Evolutionary conservation across 2,797 vertebrate species (phyloP).

Genomic region (Liasis olivaceus): DNA sequence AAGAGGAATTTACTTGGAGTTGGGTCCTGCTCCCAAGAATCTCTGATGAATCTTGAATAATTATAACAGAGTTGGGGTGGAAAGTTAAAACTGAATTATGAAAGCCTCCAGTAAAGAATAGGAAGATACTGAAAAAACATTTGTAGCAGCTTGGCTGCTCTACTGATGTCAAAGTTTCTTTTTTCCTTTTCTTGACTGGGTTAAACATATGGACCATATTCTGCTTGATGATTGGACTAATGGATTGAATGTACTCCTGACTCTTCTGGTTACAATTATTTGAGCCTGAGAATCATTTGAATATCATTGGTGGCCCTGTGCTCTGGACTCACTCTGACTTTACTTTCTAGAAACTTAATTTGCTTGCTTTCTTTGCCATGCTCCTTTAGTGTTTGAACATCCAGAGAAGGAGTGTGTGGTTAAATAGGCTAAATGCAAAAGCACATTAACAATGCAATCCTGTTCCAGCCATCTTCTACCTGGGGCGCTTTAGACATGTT

Average conservation of each 20-base stretch:
- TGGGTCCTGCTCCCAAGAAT: not conserved
- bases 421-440: not conserved
- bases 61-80: not conserved
- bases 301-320: not conserved
- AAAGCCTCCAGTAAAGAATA: too few relatives aligned
- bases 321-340: not conserved
- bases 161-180: not conserved
- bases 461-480: not conserved
- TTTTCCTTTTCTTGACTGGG: not conserved
- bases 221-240: not conserved
- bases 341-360: not conserved
- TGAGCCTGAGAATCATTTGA: not conserved
- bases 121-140: not conserved
- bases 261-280: not conserved
- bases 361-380: not conserved
- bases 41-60: not conserved
- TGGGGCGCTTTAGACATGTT: not conserved
- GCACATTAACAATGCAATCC: not conserved
- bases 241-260: not conserved
- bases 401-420: not conserved
- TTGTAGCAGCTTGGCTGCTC: not conserved
- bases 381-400: not conserved
- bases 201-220: not conserved
- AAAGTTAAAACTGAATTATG: not conserved
- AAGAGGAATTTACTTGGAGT: not conserved